Base-by-base conservation (phyloP, 2,797 vertebrate genomes). In the Eulemur rubriventer region DNA sequence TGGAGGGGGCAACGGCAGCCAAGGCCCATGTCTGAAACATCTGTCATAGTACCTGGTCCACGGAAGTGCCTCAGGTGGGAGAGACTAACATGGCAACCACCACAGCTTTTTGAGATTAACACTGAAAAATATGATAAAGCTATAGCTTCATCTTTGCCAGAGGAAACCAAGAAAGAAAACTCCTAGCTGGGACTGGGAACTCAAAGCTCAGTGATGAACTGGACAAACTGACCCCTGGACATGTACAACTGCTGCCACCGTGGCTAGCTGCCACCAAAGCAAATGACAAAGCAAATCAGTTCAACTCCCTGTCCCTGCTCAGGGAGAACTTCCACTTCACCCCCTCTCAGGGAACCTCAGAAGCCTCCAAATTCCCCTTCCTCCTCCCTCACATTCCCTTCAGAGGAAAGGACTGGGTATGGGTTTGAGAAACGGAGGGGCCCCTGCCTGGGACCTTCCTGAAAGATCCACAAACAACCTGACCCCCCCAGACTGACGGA, bases 381-480 rank as follows among this genome's bases (percentile, higher is more conserved):
- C 92, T 94, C 88, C 69, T 91, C 69, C 13, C 30, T 79, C 57
- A 41, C 6, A 26, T 59, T 67, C 89, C 78, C 93, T 94, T 86
- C 59, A 67, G 65, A 96, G 63, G 65, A 95, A 89, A 96, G 88
- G 79, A 59, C 79, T 82, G 72, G 63, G 33, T 82, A 18, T 28
- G 30, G 93, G 70, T 48, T 90, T 79, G 63, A 93, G 85, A 50
- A 88, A 33, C 79, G 85, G 38, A 88, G 88, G 59, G 84, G 61
- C 33, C 73, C 67, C 95, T 69, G 75, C 30, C 80, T 41, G 33
- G 86, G 87, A 81, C 63, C 84, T 97, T 97, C 92, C 89, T 88
- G 84, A 35, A 94, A 87, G 90, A 90, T 55, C 96, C 69, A 90
- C 78, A 97, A 97, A 93, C 91, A 81, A 89, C 33, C 76, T 80